These are phyloP conservation scores for Aelia acuminata DNA, from an alignment of 2,888 invertebrate genomes.

Conservation along the genomic window DNA sequence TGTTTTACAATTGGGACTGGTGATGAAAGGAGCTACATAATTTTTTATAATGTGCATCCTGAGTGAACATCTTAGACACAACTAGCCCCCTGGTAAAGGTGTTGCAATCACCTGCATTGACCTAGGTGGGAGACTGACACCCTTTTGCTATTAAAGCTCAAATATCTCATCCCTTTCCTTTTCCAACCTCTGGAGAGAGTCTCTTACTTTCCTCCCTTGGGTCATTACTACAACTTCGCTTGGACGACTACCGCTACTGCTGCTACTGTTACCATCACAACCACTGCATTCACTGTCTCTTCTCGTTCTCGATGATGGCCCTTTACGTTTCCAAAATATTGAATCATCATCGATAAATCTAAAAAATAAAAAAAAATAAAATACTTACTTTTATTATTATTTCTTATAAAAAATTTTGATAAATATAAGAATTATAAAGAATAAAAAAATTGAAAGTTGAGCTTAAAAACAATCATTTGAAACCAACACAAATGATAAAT, in stretches of 20 bases:
- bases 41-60: slow-evolving; percentile 20
- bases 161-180: slow-evolving; percentile 91
- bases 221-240: slow-evolving; percentile 76
- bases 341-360: slow-evolving; percentile 66
- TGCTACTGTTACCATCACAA: slow-evolving; percentile 69
- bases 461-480: neutral
- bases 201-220: slow-evolving; percentile 84
- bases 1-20: neutral
- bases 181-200: slow-evolving; percentile 85
- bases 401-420: neutral
- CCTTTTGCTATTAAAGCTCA: slow-evolving; percentile 76
- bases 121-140: neutral
- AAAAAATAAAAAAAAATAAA: slow-evolving; percentile 56
- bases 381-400: neutral
- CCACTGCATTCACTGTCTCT: slow-evolving; percentile 52
- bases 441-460: neutral
- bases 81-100: neutral
- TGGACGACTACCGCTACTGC: slow-evolving; percentile 67
- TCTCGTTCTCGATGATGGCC: slow-evolving; percentile 64
- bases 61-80: neutral
- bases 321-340: slow-evolving; percentile 64
- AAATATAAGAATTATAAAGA: neutral
- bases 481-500: slow-evolving; percentile 57
- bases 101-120: neutral
- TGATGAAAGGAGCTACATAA: slow-evolving; percentile 30